Evolutionary conservation across 2,797 vertebrate species (phyloP), one percentile per base, ranked within the genome.

Genomic region (Enteromius mattozi): DNA sequence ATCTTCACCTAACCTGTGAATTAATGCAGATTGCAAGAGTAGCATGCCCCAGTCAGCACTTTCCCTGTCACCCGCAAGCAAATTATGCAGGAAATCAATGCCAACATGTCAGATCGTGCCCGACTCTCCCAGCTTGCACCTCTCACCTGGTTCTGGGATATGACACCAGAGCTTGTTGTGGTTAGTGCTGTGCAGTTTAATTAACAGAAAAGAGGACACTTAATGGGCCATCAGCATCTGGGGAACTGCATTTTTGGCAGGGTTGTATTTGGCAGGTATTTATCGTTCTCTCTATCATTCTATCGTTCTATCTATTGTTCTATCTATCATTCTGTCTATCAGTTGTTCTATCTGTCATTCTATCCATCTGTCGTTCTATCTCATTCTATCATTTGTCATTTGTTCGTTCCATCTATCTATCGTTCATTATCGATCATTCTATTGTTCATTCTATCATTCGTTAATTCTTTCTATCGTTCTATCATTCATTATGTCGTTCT

Each of bases 51-150:
- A 75, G 90, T 94, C 92, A 93, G 91, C 91, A 89, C 89, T 94
- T 94, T 92, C 88, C 88, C 86, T 92, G 86, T 85, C 89, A 92
- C 91, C 91, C 88, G 78, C 89, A 92, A 93, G 90, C 89, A 91
- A 93, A 94, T 94, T 89, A 91, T 86, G 82, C 91, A 91, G 83
- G 89, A 91, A 94, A 94, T 95, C 93, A 85, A 87, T 93, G 91
- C 79, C 89, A 90, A 80, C 88, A 71, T 84, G 85, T 86, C 82
- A 1, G 74, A 88, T 84, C 85, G 86, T 19, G 84, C 81, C 72
- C 65, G 16, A 59, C 65, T 70, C 84, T 86, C 82, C 82, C 76
- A 66, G 37, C 85, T 81, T 74, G 56, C 61, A 83, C 83, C 83
- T 90, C 70, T 78, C 61, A 88, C 89, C 88, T 85, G 74, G 84